Evolutionary conservation across 2,797 vertebrate species (phyloP).

Genomic region (Manis crassicaudata): DNA sequence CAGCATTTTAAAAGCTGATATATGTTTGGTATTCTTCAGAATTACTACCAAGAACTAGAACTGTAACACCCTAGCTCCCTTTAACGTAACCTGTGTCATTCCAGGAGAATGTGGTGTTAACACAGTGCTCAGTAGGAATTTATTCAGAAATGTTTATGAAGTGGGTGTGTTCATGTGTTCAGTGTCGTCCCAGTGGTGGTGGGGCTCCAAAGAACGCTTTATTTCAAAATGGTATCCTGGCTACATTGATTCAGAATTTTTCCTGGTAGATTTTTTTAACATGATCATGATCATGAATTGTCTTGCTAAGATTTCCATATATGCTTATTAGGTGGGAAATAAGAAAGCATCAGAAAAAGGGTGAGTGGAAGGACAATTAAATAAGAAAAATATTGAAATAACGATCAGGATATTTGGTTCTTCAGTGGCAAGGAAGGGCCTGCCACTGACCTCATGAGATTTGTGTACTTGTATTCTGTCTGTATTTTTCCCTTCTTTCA

Average conservation of each 20-base stretch:
- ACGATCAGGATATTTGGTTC: not conserved
- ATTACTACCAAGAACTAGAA: not conserved
- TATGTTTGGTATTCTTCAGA: not conserved
- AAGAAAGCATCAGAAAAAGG: accelerated
- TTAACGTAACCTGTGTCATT: not conserved
- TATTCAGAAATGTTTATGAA: not conserved
- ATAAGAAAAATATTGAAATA: not conserved
- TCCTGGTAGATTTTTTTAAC: not conserved
- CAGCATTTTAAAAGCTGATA: not conserved
- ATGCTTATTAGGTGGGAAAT: not conserved
- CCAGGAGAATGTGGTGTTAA: not conserved
- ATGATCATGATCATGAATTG: not conserved
- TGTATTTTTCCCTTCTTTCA: not conserved
- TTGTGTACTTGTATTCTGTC: not conserved
- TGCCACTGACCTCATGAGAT: not conserved
- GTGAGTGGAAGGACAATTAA: not conserved
- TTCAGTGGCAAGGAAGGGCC: not conserved
- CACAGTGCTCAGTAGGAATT: not conserved
- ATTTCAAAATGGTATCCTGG: not conserved
- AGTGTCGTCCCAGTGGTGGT: not conserved
- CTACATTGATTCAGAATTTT: not conserved
- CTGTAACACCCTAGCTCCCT: not conserved
- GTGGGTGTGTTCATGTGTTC: not conserved
- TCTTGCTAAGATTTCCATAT: not conserved
- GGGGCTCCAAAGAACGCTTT: not conserved